phyloP scores from a whole-genome alignment of 2,113 vertebrate species.

The Pseudopipra pipra region DNA sequence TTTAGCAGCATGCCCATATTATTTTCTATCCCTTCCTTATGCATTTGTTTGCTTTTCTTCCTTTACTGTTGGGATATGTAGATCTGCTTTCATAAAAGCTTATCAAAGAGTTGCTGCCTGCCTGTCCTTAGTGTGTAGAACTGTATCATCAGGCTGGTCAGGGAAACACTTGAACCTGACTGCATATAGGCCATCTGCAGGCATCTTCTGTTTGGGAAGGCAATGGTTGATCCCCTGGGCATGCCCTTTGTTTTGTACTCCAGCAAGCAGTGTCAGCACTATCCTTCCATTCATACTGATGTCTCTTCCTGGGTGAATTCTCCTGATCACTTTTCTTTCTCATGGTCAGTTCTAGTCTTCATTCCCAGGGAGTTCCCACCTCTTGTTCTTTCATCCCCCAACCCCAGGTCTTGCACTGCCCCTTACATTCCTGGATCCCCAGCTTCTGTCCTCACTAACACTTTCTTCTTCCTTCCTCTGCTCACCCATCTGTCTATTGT shows the following conservation, averaged over 20 bases:
- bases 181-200: background rate
- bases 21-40: background rate
- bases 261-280: background rate
- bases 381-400: background rate
- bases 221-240: background rate
- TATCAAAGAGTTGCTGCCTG: background rate
- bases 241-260: background rate
- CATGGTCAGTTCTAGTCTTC: background rate
- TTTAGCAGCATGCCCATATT: fast-evolving
- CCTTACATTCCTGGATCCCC: background rate
- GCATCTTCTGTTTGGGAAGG: background rate
- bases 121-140: fast-evolving
- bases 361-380: background rate
- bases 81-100: background rate
- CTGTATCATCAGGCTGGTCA: background rate
- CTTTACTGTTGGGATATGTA: background rate
- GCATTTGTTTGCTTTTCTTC: background rate
- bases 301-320: background rate
- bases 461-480: background rate
- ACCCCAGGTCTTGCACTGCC: background rate
- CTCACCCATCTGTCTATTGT: background rate
- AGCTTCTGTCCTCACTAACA: background rate
- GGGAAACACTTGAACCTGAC: background rate
- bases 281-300: background rate
- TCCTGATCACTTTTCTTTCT: background rate